Base-by-base conservation (phyloP, 2,888 invertebrate genomes). In the Hemistola chrysoprasaria region DNA sequence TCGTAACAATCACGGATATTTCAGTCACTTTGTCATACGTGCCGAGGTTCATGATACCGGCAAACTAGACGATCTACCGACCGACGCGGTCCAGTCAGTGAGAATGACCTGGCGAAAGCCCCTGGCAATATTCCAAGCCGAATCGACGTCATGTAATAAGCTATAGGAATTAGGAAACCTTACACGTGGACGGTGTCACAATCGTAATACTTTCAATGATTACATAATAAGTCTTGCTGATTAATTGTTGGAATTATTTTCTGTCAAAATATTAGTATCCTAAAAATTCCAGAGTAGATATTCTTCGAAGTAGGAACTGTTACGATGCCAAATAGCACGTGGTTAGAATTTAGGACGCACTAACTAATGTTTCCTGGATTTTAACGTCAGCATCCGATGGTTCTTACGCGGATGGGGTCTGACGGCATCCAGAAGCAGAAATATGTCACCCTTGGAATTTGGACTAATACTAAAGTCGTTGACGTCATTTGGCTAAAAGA, bases 71-170 rank as follows among this genome's bases (percentile, higher is more conserved):
- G 29, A 25, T 10, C 44, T 53, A 59, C 61, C 50, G 29, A 25
- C 10, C 44, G 52, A 59, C 61, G 63, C 72, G 68, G 64, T 73
- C 66, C 70, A 67, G 62, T 51, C 59, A 66, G 65, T 48, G 72
- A 71, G 74, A 68, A 73, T 71, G 77, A 77, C 71, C 76, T 70
- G 78, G 71, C 71, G 72, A 76, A 78, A 78, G 74, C 63, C 45
- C 49, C 62, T 78, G 79, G 79, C 78, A 31, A 11, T 7, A 1
- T 24, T 70, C 79, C 79, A 79, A 59, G 30, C 40, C 48, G 56
- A 54, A 55, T 54, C 41, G 16, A 16, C 16, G 16, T 16, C 16
- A 16, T 16, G 16, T 16, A n/a, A n/a, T n/a, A 16, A 16, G 16
- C 16, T 16, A 16, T 16, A 2, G 16, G 16, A 16, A 16, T 16